Conservation (phyloP, 2,888 invertebrate species). For the Tridacna crocea region DNA sequence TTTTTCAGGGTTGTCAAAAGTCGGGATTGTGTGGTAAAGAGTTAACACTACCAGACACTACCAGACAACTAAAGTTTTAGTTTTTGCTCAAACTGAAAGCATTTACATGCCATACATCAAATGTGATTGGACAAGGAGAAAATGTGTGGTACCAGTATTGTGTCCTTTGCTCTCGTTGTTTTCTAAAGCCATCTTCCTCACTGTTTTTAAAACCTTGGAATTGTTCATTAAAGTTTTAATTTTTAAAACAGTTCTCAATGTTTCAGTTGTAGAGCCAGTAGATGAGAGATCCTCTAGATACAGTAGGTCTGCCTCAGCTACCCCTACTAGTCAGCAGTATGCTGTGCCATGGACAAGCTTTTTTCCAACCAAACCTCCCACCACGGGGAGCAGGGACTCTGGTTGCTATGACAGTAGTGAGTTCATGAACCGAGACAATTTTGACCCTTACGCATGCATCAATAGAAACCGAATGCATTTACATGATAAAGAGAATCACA, state of each 20-base stretch:
- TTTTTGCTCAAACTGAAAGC: too few species aligned
- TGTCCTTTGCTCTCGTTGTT: neutral
- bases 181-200: neutral
- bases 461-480: slow-evolving; percentile 27
- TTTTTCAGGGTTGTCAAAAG: too few species aligned
- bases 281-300: slow-evolving; percentile 30
- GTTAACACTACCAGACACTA: too few species aligned
- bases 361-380: slow-evolving; percentile 61
- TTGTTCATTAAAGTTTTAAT: neutral
- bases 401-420: slow-evolving; percentile 83
- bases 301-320: slow-evolving; percentile 58
- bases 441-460: slow-evolving; percentile 51
- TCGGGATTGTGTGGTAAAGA: too few species aligned
- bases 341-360: slow-evolving; percentile 62
- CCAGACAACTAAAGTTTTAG: too few species aligned
- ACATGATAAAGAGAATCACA: slow-evolving; percentile 55
- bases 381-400: slow-evolving; percentile 82
- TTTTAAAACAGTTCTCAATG: neutral
- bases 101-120: too few species aligned
- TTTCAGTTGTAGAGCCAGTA: slow-evolving; percentile 15
- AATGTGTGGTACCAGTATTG: neutral
- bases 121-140: neutral
- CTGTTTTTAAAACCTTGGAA: neutral
- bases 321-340: slow-evolving; percentile 63
- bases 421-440: slow-evolving; percentile 68